phyloP scores from a whole-genome alignment of 1,140 invertebrate genomes.

The Phthorimaea operculella region DNA sequence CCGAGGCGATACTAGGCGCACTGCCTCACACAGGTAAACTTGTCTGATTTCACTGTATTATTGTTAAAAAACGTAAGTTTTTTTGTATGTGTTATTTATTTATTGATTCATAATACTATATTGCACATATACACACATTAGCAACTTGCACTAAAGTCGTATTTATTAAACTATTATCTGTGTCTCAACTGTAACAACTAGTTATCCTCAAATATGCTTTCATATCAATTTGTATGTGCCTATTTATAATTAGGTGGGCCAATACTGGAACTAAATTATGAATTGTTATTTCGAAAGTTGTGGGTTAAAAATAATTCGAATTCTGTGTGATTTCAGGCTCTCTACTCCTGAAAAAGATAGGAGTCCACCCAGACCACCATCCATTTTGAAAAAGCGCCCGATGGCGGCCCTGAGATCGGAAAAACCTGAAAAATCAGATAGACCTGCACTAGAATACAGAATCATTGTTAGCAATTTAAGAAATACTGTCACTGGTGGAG shows the following conservation, averaged over 20 bases:
- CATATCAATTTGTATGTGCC: too few relatives aligned
- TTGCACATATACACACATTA: too few relatives aligned
- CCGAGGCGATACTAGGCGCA: conserved; percentile 21
- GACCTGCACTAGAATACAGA: conserved; percentile 72
- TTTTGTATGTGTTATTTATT: too few relatives aligned
- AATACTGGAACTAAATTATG: too few relatives aligned
- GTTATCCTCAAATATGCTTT: too few relatives aligned
- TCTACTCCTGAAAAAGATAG: conserved; percentile 38
- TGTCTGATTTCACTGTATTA: background rate
- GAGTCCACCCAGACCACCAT: conserved; percentile 58
- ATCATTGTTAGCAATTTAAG: conserved; percentile 91
- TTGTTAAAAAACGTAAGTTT: background rate
- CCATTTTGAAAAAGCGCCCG: conserved; percentile 63
- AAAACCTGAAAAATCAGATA: conserved; percentile 44
- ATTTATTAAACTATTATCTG: too few relatives aligned
- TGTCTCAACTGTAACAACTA: too few relatives aligned
- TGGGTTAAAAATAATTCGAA: too few relatives aligned
- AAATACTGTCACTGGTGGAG: conserved; percentile 84
- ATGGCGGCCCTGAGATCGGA: conserved; percentile 51
- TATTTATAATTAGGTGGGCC: too few relatives aligned
- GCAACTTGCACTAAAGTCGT: too few relatives aligned
- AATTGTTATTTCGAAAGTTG: too few relatives aligned
- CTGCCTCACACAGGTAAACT: conserved; percentile 25
- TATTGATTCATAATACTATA: too few relatives aligned
- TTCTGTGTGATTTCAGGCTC: conserved; percentile 19